Base-by-base conservation (phyloP, 2,888 invertebrate genomes). In the Athalia circularis region DNA sequence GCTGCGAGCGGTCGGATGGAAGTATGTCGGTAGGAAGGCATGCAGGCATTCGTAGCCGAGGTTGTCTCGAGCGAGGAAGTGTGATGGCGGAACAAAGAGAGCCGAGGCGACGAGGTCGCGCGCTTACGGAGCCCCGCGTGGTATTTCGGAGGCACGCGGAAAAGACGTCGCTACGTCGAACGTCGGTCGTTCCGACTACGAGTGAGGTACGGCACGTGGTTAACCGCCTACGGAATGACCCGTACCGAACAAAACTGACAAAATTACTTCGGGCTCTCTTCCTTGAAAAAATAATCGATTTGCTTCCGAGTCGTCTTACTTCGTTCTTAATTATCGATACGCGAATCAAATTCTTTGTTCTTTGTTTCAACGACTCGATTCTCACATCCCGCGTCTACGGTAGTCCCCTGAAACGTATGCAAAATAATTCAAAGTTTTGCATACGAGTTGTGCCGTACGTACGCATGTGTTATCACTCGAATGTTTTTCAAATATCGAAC, bases 91-190 rank as follows among this genome's bases (percentile, higher is more conserved):
- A 72, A 72, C 72, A 72, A 72, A 72, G 72, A 59, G 72, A 72
- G 8, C 45, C 59, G 59, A 57, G 59, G 72, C 57, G 59, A 47
- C 72, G 72, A 72, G 57, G 72, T 72, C 72, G 59, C 72, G 72
- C 59, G 72, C 57, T 59, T 59, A 47, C 52, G 29, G 45, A 47
- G 72, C 72, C 72, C 29, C 29, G 29, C 29, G 72, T 59, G 59
- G 57, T 72, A 72, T 72, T 72, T 72, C 43, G 59, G 59, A 72
- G 59, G 72, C 72, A 72, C 72, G 72, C 72, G 72, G 72, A 72
- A 29, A 72, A 72, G 72, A 72, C 72, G 72, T 72, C 59, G 72
- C 72, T 47, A 70, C 57, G 70, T 57, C 70, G 70, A 45, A 57
- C 50, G 52, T 52, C 15, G 52, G 29, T 29, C 29, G 29, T 29